Percentiles rank a stretch among this genome's conserved stretches.
Evolutionary conservation across 2,797 vertebrate species (phyloP).

Genomic region (Amphiprion clarkii): DNA sequence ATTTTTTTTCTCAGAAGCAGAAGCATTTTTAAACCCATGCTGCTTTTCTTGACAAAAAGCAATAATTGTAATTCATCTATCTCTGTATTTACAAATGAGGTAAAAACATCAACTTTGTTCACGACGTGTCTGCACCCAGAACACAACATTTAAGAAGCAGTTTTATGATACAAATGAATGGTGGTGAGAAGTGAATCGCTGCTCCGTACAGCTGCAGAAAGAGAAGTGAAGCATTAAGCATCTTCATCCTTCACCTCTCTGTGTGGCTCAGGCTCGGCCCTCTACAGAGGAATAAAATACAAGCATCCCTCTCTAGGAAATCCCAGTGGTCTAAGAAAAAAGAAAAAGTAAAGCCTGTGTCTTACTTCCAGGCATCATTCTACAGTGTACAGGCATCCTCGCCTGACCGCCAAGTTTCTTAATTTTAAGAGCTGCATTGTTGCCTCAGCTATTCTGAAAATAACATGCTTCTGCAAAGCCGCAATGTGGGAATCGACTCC

Average conservation of each 20-base stretch:
- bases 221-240: conserved; percentile 27
- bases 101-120: conserved; percentile 83
- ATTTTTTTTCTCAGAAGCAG: conserved; percentile 64
- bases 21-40: conserved; percentile 60
- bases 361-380: conserved; percentile 32
- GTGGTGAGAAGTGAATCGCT: conserved; percentile 21
- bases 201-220: conserved; percentile 36
- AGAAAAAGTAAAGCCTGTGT: conserved; percentile 7
- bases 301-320: conserved; percentile 51
- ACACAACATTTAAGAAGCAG: conserved; percentile 81
- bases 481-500: conserved; percentile 68
- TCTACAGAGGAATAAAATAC: conserved; percentile 20
- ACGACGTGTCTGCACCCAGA: conserved; percentile 82
- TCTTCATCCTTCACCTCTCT: conserved; percentile 22
- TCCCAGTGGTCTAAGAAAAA: conserved; percentile 21
- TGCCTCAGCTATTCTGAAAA: conserved; percentile 66
- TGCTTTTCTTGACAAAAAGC: conserved; percentile 74
- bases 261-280: conserved; percentile 13
- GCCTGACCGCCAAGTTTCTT: conserved; percentile 39
- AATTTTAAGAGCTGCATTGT: conserved; percentile 54
- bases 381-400: conserved; percentile 25
- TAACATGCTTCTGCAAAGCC: conserved; percentile 69
- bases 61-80: conserved; percentile 60
- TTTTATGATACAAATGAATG: conserved; percentile 78
- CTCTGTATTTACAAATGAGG: conserved; percentile 86